Base-by-base conservation (phyloP, 2,797 vertebrate species). In the Galago senegalensis region DNA sequence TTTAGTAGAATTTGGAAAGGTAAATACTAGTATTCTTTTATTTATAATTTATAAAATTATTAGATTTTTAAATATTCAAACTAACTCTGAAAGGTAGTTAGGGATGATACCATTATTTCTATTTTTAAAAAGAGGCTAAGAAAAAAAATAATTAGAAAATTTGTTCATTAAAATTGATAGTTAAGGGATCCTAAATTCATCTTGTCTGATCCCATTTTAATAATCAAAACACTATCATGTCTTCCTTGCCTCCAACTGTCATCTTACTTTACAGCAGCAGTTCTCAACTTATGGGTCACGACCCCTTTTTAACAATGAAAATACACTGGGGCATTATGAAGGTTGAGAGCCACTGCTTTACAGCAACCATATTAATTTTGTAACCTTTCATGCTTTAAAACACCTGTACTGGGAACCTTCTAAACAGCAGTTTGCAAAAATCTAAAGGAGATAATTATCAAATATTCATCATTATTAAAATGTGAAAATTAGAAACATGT, bases 1-100 rank as follows among this genome's bases (percentile, higher is more conserved):
- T 84, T 85, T 61, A 72, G 20, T 93, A 63, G 61, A 61, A 63
- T 63, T 14, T 63, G 61, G 27, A 29, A 63, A 63, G 61, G 11
- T 63, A 63, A 63, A 65, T 29, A 65, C 20, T 63, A 46, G 34
- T 61, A 73, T 70, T n/a, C 56, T 80, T 81, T 53, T 53, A 53
- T 53, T 53, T 53, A 53, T 53, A 53, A 53, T 16, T 53, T 53
- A 53, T 53, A 53, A 14, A 53, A 53, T 13, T 53, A 53, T 53
- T 53, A 53, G 46, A 53, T 53, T 53, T 93, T 92, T n/a, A 86
- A 96, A 61, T 65, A 90, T 46, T 79, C 60, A 63, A 92, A 95
- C 53, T 34, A 94, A 95, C 49, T 73, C 34, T 73, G 31, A 92
- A 2, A 91, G 18, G 29, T 18, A 70, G 31, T 81, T 49, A 83